A percentile compares a stretch with the other conserved stretches of the same genome.
Evolutionary conservation across 2,113 vertebrate genomes (phyloP).

Genomic region (Trogon melanurus): DNA sequence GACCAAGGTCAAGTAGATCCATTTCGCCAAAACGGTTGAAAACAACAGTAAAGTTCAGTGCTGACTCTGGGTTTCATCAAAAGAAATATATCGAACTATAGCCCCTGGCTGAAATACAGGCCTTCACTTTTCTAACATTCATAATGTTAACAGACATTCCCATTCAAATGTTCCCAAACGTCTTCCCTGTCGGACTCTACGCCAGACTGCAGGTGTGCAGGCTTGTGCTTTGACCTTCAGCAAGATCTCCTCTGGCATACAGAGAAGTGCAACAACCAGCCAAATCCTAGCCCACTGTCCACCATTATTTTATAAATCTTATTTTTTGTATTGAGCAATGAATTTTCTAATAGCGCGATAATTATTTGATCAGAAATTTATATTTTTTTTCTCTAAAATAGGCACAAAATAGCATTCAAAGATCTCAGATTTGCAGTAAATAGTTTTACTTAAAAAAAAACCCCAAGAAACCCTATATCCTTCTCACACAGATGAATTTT

Average conservation of each 20-base stretch:
- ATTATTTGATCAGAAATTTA: background rate
- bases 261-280: background rate
- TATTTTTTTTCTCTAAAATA: background rate
- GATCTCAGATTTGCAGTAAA: background rate
- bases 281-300: background rate
- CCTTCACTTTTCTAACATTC: background rate
- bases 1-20: background rate
- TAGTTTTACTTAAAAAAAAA: background rate
- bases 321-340: background rate
- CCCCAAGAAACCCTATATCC: background rate
- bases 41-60: background rate
- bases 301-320: background rate
- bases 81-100: background rate
- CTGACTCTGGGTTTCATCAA: background rate
- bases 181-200: background rate
- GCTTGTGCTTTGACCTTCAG: background rate
- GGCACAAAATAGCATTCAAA: background rate
- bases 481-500: background rate
- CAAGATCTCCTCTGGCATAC: background rate
- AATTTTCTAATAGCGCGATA: background rate
- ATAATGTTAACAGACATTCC: background rate
- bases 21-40: too few relatives aligned
- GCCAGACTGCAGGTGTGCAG: background rate
- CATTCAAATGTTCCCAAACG: background rate
- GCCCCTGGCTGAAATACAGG: background rate